Conservation (phyloP, 1,140 invertebrate species). For the Plectrocnemia conspersa region DNA sequence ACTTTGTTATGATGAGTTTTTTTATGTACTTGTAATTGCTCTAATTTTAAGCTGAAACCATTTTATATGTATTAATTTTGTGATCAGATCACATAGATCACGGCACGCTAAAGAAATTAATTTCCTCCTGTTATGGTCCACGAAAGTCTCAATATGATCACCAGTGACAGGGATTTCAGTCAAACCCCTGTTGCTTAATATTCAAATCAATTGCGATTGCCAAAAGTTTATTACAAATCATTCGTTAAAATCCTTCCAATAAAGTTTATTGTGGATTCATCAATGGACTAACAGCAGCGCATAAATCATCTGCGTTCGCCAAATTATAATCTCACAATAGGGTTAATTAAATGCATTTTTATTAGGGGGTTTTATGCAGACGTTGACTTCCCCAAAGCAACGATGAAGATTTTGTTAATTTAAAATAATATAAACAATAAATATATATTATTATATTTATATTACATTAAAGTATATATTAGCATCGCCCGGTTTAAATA, state of each 20-base stretch:
- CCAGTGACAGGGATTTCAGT: conserved; percentile 83
- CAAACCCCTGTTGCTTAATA: conserved; percentile 72
- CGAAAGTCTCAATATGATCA: conserved; percentile 83
- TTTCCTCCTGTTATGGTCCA: conserved; percentile 85
- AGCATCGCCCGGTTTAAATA: conserved; percentile 62
- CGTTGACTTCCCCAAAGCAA: conserved; percentile 50
- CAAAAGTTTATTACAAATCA: conserved; percentile 88
- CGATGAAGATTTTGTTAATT: conserved; percentile 50
- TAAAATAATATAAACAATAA: conserved; percentile 28
- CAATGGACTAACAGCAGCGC: conserved; percentile 87
- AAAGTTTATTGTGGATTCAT: conserved; percentile 83
- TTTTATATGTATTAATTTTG: conserved; percentile 92
- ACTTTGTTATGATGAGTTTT: too few species aligned
- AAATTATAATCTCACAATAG: conserved; percentile 75
- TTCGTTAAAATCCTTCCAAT: conserved; percentile 87
- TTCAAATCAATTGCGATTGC: conserved; percentile 56
- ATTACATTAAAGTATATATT: conserved; percentile 46
- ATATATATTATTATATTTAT: not conserved
- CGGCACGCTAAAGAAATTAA: conserved; percentile 78
- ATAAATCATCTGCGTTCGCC: conserved; percentile 93
- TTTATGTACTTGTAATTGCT: too few species aligned
- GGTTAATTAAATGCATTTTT: conserved; percentile 85
- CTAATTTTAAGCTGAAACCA: conserved; percentile 88
- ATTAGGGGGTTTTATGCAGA: conserved; percentile 52
- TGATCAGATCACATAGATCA: conserved; percentile 84